Evolutionary conservation across 2,888 invertebrate species (phyloP).

Genomic region (Trachelus stipa): DNA sequence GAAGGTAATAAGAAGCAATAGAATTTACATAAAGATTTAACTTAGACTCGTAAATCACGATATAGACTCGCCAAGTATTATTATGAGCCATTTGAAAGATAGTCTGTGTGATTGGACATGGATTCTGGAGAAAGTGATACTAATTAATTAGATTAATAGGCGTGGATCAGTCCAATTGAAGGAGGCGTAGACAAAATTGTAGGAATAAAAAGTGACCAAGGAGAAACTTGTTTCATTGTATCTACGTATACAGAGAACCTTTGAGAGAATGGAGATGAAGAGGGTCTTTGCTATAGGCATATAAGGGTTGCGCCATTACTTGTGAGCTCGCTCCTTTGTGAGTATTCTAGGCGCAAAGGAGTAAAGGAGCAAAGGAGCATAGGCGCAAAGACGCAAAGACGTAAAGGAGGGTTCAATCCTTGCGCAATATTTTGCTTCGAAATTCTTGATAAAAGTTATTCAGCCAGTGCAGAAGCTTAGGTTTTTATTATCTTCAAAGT

Average conservation of each 20-base stretch:
- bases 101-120: background rate
- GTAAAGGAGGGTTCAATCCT: background rate
- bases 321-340: background rate
- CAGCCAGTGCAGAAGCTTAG: background rate
- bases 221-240: background rate
- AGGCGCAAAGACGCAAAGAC: background rate
- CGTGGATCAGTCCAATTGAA: background rate
- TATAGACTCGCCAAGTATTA: background rate
- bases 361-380: background rate
- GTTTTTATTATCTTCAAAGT: too few species aligned
- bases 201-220: background rate
- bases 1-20: background rate
- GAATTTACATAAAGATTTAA: background rate
- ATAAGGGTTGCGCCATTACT: background rate
- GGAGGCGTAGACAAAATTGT: background rate
- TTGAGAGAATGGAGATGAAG: background rate
- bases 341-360: background rate
- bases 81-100: background rate
- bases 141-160: background rate
- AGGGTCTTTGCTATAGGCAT: background rate
- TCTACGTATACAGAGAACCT: background rate
- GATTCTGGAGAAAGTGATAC: background rate
- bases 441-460: background rate
- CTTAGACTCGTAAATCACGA: background rate
- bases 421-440: background rate